Evolutionary conservation across 2,888 invertebrate genomes (phyloP), one percentile per base, ranked within the genome.

Genomic region (Yponomeuta plumbellus): DNA sequence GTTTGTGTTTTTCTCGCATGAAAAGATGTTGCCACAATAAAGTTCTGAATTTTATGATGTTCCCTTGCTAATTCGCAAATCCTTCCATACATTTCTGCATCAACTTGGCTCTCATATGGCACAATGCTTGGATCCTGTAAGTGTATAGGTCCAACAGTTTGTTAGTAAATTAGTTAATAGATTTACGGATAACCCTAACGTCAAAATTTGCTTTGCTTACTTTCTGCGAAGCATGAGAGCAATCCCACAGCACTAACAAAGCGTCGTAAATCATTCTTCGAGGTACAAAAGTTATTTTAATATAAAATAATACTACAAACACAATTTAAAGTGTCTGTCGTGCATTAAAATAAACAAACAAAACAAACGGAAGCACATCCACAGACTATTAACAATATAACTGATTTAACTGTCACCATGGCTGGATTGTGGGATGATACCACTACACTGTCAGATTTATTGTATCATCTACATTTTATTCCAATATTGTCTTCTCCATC

Each of bases 211-310:
- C 34, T 34, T 34, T 34, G 5, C 34, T 34, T 34, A 63, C 63
- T 40, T 63, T 63, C 22, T 44, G 63, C 20, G 44, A 44, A 20
- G 72, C 74, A 66, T 81, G 81, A 17, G 88, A 91, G 77, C 92
- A 93, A 73, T 94, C 93, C 93, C 93, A 94, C 66, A 95, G 81
- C 69, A 94, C 89, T 70, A 94, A 76, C 68, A 95, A 80, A 26
- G 94, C 92, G 79, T 95, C 95, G 73, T 95, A 94, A 67, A 95
- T 92, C 95, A 95, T 95, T 77, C 75, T 84, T 64, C 8, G n/a
- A 40, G 34, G 21, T 61, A 20, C 61, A n/a, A 10, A 13, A 61
- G 20, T 22, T 34, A 52, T 17, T 17, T 6, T 52, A 3, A 17
- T 17, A 17, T 52, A 52, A 17, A 17, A 52, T 17, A 17, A 17